Percentiles rank a stretch among this genome's conserved stretches.
These are phyloP conservation scores for Temnothorax unifasciatus DNA, from an alignment of 2,888 invertebrate genomes.

Conservation along the genomic window DNA sequence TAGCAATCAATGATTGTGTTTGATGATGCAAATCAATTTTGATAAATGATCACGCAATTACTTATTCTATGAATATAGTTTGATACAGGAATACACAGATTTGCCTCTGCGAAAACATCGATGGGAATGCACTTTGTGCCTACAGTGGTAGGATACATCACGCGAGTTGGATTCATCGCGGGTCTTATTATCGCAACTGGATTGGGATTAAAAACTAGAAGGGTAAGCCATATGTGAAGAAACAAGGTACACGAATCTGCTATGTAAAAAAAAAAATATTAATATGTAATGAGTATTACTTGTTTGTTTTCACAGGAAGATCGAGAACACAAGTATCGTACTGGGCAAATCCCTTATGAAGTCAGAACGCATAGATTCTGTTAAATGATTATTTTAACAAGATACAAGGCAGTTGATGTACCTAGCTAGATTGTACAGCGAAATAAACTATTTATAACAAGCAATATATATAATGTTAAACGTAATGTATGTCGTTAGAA, in stretches of 20 bases:
- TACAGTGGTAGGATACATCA: conserved; percentile 79
- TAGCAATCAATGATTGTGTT: neutral
- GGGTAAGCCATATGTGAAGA: conserved; percentile 6
- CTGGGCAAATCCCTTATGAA: conserved; percentile 92
- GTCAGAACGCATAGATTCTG: conserved; percentile 91
- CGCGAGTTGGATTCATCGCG: rapidly evolving
- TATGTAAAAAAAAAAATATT: neutral
- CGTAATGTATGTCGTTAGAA: neutral
- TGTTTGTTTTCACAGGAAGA: conserved; percentile 80
- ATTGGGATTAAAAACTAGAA: neutral
- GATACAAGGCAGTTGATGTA: neutral
- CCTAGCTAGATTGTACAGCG: neutral
- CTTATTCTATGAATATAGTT: conserved; percentile 88
- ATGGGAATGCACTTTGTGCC: conserved; percentile 90
- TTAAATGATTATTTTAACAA: conserved; percentile 22
- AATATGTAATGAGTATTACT: conserved; percentile 85
- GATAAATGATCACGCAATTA: conserved; percentile 3
- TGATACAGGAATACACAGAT: conserved; percentile 93
- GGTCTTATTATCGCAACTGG: rapidly evolving
- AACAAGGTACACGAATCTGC: neutral
- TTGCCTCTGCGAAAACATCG: conserved; percentile 90
- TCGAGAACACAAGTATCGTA: conserved; percentile 89
- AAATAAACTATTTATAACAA: conserved; percentile 32
- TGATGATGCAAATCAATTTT: conserved; percentile 13
- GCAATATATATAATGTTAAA: neutral